These are phyloP conservation scores for Eretmochelys imbricata DNA, from an alignment of 2,113 vertebrate genomes.

Conservation along the genomic window DNA sequence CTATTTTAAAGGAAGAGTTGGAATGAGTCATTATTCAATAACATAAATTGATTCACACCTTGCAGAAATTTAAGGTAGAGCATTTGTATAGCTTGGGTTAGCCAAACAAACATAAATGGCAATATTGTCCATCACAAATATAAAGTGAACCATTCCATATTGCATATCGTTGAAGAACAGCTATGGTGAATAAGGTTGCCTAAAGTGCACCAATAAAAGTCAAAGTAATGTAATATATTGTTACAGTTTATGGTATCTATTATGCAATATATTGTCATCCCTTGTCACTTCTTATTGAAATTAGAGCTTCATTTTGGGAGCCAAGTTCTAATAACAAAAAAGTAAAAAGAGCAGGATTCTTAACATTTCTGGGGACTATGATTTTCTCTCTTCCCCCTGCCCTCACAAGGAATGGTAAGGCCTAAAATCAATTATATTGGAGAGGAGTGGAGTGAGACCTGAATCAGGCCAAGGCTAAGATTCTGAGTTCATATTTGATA, in stretches of 20 bases:
- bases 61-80: neutral
- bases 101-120: neutral
- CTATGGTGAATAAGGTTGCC: neutral
- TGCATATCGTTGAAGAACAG: neutral
- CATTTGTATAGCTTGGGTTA: neutral
- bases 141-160: neutral
- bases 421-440: neutral
- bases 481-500: neutral
- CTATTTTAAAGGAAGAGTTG: neutral
- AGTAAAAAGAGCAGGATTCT: neutral
- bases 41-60: constrained; percentile 4
- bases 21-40: neutral
- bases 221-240: neutral
- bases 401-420: neutral
- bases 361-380: neutral
- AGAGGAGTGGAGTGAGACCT: neutral
- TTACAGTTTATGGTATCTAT: neutral
- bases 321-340: neutral
- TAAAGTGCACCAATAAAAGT: neutral
- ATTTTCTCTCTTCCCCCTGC: neutral
- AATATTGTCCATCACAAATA: neutral
- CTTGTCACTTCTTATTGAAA: neutral
- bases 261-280: neutral
- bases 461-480: neutral
- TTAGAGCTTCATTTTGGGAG: neutral